Percentiles rank a stretch among this genome's conserved stretches.
phyloP scores from a whole-genome alignment of 2,113 vertebrate species.

The Pandion haliaetus region DNA sequence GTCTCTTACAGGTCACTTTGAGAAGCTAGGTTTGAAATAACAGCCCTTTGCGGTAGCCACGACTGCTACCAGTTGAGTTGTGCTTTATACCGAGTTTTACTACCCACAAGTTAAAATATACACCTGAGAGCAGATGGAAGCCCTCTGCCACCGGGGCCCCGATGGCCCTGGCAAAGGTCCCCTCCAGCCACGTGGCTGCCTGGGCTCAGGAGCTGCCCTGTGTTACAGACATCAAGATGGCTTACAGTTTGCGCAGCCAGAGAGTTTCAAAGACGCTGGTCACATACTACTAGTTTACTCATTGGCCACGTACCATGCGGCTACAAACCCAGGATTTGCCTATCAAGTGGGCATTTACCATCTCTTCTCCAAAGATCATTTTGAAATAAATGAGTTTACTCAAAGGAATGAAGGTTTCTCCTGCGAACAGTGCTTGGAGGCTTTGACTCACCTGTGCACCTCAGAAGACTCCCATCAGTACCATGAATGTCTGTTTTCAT shows the following conservation, averaged over 20 bases:
- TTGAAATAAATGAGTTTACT: background rate
- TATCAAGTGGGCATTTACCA: background rate
- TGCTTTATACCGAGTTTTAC: background rate
- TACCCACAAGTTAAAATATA: background rate
- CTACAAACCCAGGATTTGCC: background rate
- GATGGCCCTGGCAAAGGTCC: background rate
- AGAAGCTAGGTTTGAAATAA: background rate
- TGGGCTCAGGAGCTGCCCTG: background rate
- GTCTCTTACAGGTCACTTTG: background rate
- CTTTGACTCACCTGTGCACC: background rate
- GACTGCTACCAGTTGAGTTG: background rate
- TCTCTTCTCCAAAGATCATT: background rate
- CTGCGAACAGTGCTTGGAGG: background rate
- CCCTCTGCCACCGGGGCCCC: background rate
- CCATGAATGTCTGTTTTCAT: background rate
- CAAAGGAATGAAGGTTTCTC: background rate
- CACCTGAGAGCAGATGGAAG: background rate
- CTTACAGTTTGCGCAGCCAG: background rate
- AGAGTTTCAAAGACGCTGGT: background rate
- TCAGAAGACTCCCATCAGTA: background rate
- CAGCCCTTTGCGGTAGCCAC: background rate
- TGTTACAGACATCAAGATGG: background rate
- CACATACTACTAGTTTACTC: background rate
- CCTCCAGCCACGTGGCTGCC: rapidly evolving
- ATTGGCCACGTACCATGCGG: background rate